Evolutionary conservation across 2,888 invertebrate species (phyloP).

Genomic region (Acronicta alni): DNA sequence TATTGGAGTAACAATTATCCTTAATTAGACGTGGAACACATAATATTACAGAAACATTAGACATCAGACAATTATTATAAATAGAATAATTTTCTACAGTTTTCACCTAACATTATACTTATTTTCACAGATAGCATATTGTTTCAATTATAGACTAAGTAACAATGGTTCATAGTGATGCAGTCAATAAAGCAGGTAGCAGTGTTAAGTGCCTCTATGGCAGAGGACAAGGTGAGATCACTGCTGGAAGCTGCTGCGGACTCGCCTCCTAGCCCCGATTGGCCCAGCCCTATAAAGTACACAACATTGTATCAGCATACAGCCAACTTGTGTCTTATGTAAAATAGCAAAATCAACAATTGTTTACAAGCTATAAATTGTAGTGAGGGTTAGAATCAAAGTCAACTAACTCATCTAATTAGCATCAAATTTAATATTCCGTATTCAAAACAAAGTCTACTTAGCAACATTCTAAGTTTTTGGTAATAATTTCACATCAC

Average conservation of each 20-base stretch:
- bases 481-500: constrained; percentile 40
- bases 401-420: constrained; percentile 16
- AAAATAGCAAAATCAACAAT: constrained; percentile 26
- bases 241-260: constrained; percentile 88
- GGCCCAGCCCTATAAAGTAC: constrained; percentile 90
- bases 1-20: constrained; percentile 89
- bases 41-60: constrained; percentile 90
- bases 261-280: constrained; percentile 91
- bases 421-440: constrained; percentile 8
- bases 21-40: constrained; percentile 91
- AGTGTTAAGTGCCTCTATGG: constrained; percentile 86
- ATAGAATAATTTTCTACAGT: constrained; percentile 90
- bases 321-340: constrained; percentile 42
- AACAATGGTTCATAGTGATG: constrained; percentile 90
- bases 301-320: constrained; percentile 54
- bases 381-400: constrained; percentile 15
- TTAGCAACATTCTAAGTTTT: constrained; percentile 28
- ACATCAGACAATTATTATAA: constrained; percentile 90
- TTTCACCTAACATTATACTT: constrained; percentile 89
- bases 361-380: constrained; percentile 8
- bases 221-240: constrained; percentile 88
- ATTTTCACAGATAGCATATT: constrained; percentile 93
- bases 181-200: constrained; percentile 91
- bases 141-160: constrained; percentile 90
- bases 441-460: constrained; percentile 25